phyloP scores from a whole-genome alignment of 2,797 vertebrate genomes.

The Syndactyla subalaris region DNA sequence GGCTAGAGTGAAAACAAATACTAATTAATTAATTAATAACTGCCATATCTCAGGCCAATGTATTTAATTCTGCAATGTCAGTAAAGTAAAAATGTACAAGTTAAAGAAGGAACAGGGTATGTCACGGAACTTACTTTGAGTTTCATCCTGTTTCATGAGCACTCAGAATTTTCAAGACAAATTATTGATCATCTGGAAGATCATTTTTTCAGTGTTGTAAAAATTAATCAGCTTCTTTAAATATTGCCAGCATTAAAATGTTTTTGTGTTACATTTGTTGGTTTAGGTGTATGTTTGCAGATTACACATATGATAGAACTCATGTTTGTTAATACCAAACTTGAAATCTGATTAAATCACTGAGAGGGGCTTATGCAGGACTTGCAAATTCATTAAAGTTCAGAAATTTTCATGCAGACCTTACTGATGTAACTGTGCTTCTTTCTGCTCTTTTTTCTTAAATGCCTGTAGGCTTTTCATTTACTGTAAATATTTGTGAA shows the following conservation, averaged over 20 bases:
- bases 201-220: neutral
- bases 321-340: neutral
- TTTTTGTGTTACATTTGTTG: neutral
- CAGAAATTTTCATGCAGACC: neutral
- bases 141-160: neutral
- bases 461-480: neutral
- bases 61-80: neutral
- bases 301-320: neutral
- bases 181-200: neutral
- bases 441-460: neutral
- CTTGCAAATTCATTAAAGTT: neutral
- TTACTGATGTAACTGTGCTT: neutral
- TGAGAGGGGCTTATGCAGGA: neutral
- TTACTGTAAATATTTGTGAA: neutral
- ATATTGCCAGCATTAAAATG: neutral
- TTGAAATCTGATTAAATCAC: neutral
- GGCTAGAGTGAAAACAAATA: fast-evolving
- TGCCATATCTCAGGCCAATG: neutral
- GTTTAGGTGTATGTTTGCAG: neutral
- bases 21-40: neutral
- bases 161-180: neutral
- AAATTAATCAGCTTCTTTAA: neutral
- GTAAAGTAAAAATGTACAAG: neutral
- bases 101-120: neutral
- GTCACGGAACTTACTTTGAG: neutral